A percentile compares a stretch with the other conserved stretches of the same genome.
Evolutionary conservation across 2,888 invertebrate genomes (phyloP).

Genomic region (Drosophila prostipennis): DNA sequence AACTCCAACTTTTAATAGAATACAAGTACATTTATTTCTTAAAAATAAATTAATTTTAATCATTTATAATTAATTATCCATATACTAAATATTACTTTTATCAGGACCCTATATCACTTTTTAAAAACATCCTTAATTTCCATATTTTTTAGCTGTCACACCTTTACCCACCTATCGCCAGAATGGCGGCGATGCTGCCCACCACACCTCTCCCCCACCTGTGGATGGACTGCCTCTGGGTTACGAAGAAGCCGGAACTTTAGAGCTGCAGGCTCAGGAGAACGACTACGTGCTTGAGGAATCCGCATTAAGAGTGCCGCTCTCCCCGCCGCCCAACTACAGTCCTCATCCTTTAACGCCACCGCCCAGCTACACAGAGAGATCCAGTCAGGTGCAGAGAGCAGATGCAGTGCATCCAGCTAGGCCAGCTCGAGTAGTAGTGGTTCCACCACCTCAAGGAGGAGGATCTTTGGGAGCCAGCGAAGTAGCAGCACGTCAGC

Average conservation of each 20-base stretch:
- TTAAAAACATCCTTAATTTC: neutral
- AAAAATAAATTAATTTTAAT: too few species aligned
- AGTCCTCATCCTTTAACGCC: slow-evolving; percentile 79
- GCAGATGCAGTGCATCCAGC: slow-evolving; percentile 37
- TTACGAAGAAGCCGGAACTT: slow-evolving; percentile 41
- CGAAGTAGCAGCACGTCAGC: slow-evolving; percentile 60
- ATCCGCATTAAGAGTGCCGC: slow-evolving; percentile 26
- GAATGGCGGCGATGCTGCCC: slow-evolving; percentile 27
- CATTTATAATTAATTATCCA: too few species aligned
- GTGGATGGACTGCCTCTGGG: slow-evolving; percentile 33
- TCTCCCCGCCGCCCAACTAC: slow-evolving; percentile 70
- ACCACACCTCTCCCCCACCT: slow-evolving; percentile 4
- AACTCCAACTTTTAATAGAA: too few species aligned
- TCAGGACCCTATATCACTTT: neutral
- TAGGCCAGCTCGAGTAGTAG: neutral
- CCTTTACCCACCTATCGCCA: slow-evolving; percentile 55
- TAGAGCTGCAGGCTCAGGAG: slow-evolving; percentile 57
- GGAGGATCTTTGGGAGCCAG: slow-evolving; percentile 36
- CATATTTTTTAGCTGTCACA: too few species aligned
- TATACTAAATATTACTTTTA: too few species aligned
- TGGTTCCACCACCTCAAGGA: slow-evolving; percentile 14
- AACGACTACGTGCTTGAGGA: slow-evolving; percentile 64
- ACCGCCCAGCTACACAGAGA: slow-evolving; percentile 81
- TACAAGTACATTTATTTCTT: too few species aligned
- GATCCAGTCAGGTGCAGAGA: slow-evolving; percentile 23